Percentiles rank a stretch among this genome's conserved stretches.
phyloP scores from a whole-genome alignment of 2,113 vertebrate genomes.

The Pangasianodon gigas region DNA sequence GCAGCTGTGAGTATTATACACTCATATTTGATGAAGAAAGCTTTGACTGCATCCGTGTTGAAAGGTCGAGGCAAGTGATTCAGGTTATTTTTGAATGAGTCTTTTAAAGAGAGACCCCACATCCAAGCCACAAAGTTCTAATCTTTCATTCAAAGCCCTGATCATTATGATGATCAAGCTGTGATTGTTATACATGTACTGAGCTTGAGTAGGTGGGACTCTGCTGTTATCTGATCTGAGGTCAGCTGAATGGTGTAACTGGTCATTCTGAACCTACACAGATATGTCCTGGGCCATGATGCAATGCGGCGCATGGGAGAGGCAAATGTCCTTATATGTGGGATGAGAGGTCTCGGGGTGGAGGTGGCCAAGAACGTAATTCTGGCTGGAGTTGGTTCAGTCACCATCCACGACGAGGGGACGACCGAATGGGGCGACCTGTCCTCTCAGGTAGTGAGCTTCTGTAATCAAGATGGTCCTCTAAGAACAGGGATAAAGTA shows the following conservation, averaged over 20 bases:
- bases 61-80: neutral
- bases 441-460: conserved; percentile 78
- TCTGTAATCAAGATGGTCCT: neutral
- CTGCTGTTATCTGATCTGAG: neutral
- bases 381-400: conserved; percentile 81
- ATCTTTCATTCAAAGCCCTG: neutral
- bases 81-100: neutral
- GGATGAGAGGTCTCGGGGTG: conserved; percentile 83
- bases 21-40: neutral
- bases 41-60: neutral
- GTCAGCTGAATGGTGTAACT: neutral
- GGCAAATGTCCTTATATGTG: conserved; percentile 79
- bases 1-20: conserved; percentile 79
- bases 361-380: conserved; percentile 88
- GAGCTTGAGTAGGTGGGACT: neutral
- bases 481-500: neutral
- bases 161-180: neutral
- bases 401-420: conserved; percentile 83
- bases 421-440: conserved; percentile 69
- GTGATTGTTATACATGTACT: neutral
- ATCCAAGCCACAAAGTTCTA: neutral
- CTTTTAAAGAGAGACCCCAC: no score
- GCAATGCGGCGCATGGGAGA: conserved; percentile 75
- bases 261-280: conserved; percentile 50
- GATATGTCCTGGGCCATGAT: conserved; percentile 81